phyloP scores from a whole-genome alignment of 1,140 invertebrate genomes.

The Drosophila aff. region DNA sequence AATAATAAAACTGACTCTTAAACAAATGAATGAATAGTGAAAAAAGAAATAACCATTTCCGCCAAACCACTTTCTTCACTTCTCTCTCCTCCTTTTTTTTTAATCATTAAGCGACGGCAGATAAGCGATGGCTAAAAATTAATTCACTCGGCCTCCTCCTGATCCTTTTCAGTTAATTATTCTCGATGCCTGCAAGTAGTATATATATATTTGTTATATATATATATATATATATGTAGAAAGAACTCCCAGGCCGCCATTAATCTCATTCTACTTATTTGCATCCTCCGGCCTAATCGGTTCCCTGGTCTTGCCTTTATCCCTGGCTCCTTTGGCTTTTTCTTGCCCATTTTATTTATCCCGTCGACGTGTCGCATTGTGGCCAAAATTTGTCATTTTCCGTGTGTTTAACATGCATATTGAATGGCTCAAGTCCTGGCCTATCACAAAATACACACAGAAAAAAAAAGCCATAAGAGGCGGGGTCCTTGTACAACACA shows the following conservation, averaged over 20 bases:
- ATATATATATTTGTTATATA: neutral
- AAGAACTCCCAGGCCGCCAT: constrained; percentile 4
- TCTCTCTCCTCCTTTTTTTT: neutral
- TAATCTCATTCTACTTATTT: constrained; percentile 42
- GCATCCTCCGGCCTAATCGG: constrained; percentile 29
- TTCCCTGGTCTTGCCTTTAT: constrained; percentile 5
- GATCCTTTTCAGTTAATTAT: constrained; percentile 44
- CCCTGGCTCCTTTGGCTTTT: neutral
- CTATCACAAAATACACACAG: neutral
- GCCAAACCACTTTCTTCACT: neutral
- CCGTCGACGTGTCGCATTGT: constrained; percentile 48
- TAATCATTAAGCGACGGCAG: constrained; percentile 6
- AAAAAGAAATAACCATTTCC: neutral
- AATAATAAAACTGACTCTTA: too few relatives aligned
- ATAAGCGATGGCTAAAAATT: constrained; percentile 13
- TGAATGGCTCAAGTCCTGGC: constrained; percentile 11
- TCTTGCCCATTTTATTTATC: neutral
- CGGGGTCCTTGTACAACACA: constrained; percentile 34
- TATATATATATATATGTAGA: too few relatives aligned
- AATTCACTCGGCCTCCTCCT: constrained; percentile 22
- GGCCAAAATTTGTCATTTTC: constrained; percentile 58
- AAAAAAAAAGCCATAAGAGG: neutral
- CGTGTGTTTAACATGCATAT: constrained; percentile 58
- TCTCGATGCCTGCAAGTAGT: constrained; percentile 4
- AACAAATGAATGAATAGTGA: neutral